Conservation (phyloP, 2,888 invertebrate species). For the Ochropacha duplaris region DNA sequence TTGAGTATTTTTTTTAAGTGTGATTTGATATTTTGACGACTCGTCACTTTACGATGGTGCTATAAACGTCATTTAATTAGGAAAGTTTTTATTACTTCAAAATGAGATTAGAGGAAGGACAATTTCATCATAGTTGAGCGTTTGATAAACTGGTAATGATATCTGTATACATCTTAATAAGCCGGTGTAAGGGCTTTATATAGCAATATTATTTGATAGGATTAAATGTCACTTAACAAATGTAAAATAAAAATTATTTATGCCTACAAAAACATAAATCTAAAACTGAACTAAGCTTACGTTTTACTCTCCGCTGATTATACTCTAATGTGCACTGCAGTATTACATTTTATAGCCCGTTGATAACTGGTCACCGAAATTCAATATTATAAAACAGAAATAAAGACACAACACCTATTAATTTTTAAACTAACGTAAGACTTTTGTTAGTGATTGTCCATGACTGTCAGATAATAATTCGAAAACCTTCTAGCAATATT, state of each 20-base stretch:
- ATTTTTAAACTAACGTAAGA: too few relatives aligned
- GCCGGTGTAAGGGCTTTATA: not conserved
- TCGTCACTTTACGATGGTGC: not conserved
- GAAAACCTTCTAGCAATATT: too few relatives aligned
- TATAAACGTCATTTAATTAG: not conserved
- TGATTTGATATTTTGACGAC: not conserved
- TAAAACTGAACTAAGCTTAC: too few relatives aligned
- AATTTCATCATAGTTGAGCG: not conserved
- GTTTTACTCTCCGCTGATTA: too few relatives aligned
- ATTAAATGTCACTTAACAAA: not conserved
- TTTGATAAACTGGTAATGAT: not conserved
- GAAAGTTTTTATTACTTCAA: not conserved
- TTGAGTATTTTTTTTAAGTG: conserved; percentile 5
- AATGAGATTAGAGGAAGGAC: not conserved
- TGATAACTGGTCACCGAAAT: too few relatives aligned
- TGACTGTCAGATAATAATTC: too few relatives aligned
- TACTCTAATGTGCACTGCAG: too few relatives aligned
- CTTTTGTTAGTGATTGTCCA: too few relatives aligned
- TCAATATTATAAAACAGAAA: too few relatives aligned
- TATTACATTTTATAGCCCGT: too few relatives aligned
- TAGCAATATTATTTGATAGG: not conserved
- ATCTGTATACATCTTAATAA: not conserved
- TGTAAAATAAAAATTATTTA: not conserved
- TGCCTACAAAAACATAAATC: too few relatives aligned
- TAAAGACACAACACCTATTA: too few relatives aligned